phyloP scores from a whole-genome alignment of 2,113 vertebrate genomes.

The Phodopus roborovskii region DNA sequence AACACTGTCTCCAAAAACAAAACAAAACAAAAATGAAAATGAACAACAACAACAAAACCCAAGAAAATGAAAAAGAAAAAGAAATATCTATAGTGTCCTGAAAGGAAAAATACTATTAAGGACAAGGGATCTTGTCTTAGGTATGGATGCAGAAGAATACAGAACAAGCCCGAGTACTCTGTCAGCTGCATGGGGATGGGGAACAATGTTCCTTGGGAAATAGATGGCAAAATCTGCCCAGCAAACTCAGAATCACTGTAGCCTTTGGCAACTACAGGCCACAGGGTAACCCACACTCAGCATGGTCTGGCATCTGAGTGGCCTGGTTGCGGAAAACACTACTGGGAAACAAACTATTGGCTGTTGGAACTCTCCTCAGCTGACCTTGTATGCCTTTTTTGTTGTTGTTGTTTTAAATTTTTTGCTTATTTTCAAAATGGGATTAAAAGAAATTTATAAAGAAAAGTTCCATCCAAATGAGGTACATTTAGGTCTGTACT shows the following conservation, averaged over 20 bases:
- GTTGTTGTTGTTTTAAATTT: not conserved
- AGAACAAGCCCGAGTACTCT: not conserved
- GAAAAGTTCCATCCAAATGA: conserved; percentile 41
- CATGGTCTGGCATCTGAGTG: conserved; percentile 47
- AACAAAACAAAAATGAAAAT: not conserved
- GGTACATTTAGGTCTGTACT: conserved; percentile 3
- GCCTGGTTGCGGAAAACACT: not conserved
- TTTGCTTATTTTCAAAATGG: conserved; percentile 48
- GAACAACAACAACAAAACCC: too few relatives aligned
- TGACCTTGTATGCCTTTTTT: conserved; percentile 53
- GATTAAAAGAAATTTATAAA: conserved; percentile 51
- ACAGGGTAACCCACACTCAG: conserved; percentile 57
- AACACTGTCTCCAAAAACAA: not conserved
- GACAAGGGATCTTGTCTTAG: not conserved
- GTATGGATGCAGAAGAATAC: not conserved
- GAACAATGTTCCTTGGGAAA: conserved; percentile 1
- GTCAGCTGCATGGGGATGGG: not conserved
- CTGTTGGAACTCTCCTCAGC: conserved; percentile 51
- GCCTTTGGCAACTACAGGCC: conserved; percentile 61
- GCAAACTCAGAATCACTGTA: conserved; percentile 38
- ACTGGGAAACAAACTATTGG: conserved; percentile 9
- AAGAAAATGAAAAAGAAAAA: not conserved
- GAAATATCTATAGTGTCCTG: not conserved
- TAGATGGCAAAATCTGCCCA: conserved; percentile 50
- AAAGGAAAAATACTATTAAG: not conserved